Evolutionary conservation across 2,113 vertebrate species (phyloP).

Genomic region (Thryonomys swinderianus): DNA sequence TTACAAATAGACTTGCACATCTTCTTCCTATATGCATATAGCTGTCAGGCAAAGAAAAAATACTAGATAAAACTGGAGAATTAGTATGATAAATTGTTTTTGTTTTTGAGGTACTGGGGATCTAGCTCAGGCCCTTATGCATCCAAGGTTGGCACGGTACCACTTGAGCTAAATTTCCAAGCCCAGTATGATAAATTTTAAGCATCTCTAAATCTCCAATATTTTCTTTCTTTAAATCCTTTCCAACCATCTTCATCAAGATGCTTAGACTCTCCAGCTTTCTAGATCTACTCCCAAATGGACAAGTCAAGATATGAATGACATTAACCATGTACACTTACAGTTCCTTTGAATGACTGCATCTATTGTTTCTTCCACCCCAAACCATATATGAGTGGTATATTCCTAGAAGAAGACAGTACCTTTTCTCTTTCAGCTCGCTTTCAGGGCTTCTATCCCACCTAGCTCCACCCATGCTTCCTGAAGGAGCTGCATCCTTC

Average conservation of each 20-base stretch:
- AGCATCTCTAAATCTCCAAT: background rate
- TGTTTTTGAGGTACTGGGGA: no score
- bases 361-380: background rate
- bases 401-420: background rate
- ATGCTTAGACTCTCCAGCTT: background rate
- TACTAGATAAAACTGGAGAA: background rate
- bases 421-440: background rate
- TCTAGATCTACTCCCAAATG: background rate
- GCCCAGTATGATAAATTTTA: background rate
- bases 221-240: constrained; percentile 18
- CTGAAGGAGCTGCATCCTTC: background rate
- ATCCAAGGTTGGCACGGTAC: no score
- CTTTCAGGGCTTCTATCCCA: background rate
- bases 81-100: background rate
- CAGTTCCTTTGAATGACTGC: background rate
- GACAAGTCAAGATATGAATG: background rate
- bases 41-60: constrained; percentile 2
- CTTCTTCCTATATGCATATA: background rate
- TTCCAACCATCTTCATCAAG: background rate
- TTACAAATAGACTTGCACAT: background rate
- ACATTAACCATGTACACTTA: background rate
- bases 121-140: no score
- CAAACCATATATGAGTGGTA: background rate
- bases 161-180: no score
- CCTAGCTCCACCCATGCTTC: background rate